A percentile compares a stretch with the other conserved stretches of the same genome.
Evolutionary conservation across 2,113 vertebrate species (phyloP).

Genomic region (Lipotes vexillifer): DNA sequence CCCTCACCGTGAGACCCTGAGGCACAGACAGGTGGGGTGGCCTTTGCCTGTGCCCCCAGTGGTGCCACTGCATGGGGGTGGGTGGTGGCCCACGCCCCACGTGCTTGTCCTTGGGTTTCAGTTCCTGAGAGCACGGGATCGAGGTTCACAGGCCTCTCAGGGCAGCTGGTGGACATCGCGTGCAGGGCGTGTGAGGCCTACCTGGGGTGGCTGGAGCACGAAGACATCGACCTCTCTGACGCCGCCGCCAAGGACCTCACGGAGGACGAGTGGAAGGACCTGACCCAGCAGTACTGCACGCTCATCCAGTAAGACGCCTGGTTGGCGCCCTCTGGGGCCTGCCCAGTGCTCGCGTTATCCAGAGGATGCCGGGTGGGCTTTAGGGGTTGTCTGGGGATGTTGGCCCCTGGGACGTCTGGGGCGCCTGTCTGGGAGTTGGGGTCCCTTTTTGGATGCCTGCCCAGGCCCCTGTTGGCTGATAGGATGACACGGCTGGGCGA

Average conservation of each 20-base stretch:
- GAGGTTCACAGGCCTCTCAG: slow-evolving; percentile 22
- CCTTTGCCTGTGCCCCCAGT: not conserved
- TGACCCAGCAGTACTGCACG: slow-evolving; percentile 69
- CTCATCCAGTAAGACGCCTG: slow-evolving; percentile 64
- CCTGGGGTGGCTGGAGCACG: slow-evolving; percentile 62
- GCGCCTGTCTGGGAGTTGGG: not conserved
- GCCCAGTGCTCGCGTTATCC: rapidly evolving
- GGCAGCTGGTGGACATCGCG: slow-evolving; percentile 53
- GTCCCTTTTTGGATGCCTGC: too few relatives aligned
- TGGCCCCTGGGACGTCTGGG: not conserved
- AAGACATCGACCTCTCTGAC: slow-evolving; percentile 43
- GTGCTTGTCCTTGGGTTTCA: not conserved
- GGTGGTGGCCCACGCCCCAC: rapidly evolving
- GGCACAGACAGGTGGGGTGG: not conserved
- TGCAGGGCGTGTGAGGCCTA: slow-evolving; percentile 70
- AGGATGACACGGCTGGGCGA: rapidly evolving
- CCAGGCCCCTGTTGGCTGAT: not conserved
- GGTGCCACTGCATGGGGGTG: rapidly evolving
- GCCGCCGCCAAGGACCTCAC: not conserved
- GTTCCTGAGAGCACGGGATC: not conserved
- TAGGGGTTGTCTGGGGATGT: not conserved
- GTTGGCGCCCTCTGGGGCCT: not conserved
- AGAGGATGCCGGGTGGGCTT: rapidly evolving
- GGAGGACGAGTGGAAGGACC: slow-evolving; percentile 63
- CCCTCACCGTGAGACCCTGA: not conserved